phyloP scores from a whole-genome alignment of 2,113 vertebrate genomes.

The Taurulus bubalis region DNA sequence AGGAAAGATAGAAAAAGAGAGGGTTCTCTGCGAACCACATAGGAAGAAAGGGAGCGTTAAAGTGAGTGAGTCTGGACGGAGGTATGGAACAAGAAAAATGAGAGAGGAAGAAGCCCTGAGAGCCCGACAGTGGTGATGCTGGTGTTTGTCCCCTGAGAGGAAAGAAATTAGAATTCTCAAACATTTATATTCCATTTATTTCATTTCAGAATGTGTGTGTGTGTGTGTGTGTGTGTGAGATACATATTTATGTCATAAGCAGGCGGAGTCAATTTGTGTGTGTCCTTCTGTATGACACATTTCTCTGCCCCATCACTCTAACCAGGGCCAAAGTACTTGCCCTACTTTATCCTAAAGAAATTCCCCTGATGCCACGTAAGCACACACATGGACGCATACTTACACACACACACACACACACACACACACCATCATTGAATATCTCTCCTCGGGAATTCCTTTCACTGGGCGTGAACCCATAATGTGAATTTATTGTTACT shows the following conservation, averaged over 20 bases:
- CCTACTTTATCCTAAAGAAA: conserved; percentile 11
- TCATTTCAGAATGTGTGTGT: background rate
- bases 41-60: background rate
- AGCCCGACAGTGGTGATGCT: conserved; percentile 8
- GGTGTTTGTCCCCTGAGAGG: conserved; percentile 40
- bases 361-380: background rate
- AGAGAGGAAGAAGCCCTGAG: conserved; percentile 22
- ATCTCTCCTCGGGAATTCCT: background rate
- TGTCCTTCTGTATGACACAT: background rate
- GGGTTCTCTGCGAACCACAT: conserved; percentile 53
- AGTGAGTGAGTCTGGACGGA: background rate
- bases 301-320: background rate
- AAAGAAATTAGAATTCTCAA: conserved; percentile 17
- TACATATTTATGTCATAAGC: background rate
- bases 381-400: background rate
- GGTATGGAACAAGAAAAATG: conserved; percentile 16
- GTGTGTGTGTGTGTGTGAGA: conserved; percentile 12
- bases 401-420: background rate
- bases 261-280: conserved; percentile 12
- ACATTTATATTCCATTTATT: conserved; percentile 10
- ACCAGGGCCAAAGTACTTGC: background rate
- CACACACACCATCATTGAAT: background rate
- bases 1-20: conserved; percentile 41
- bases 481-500: background rate
- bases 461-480: background rate